Conservation (phyloP, 2,113 vertebrate genomes). For the Vimba vimba region DNA sequence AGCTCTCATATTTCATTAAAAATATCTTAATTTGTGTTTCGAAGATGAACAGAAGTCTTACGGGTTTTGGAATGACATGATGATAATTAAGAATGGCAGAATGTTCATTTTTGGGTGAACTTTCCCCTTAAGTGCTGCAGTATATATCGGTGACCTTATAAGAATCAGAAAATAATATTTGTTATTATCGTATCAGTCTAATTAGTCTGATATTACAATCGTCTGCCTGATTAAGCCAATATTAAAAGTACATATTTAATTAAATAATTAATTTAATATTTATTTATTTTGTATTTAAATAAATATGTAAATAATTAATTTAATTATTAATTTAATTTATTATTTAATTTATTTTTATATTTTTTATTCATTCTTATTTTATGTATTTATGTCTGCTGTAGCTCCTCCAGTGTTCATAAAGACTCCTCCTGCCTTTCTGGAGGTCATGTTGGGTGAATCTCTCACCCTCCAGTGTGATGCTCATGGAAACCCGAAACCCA, state of each 20-base stretch:
- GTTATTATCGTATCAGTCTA: too few relatives aligned
- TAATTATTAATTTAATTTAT: neutral
- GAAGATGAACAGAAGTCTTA: too few relatives aligned
- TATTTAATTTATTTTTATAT: neutral
- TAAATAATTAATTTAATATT: neutral
- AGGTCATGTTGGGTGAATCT: constrained; percentile 81
- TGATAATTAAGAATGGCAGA: too few relatives aligned
- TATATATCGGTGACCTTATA: too few relatives aligned
- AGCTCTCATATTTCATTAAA: too few relatives aligned
- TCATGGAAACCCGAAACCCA: constrained; percentile 87
- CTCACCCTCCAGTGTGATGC: constrained; percentile 87
- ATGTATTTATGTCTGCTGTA: constrained; percentile 59
- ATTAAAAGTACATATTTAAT: neutral
- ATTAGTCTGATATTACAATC: too few relatives aligned
- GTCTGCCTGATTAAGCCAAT: neutral
- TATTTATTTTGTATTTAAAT: neutral
- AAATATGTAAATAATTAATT: too few relatives aligned
- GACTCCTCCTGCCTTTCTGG: constrained; percentile 85
- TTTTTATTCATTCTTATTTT: neutral
- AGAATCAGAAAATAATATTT: too few relatives aligned
- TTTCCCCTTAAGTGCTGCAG: too few relatives aligned
- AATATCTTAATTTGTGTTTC: too few relatives aligned
- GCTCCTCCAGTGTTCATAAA: constrained; percentile 89
- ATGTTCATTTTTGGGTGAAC: too few relatives aligned
- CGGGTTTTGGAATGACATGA: too few relatives aligned